A percentile compares a stretch with the other conserved stretches of the same genome.
phyloP scores from a whole-genome alignment of 1,140 invertebrate species.

The Drosophila ficusphila region DNA sequence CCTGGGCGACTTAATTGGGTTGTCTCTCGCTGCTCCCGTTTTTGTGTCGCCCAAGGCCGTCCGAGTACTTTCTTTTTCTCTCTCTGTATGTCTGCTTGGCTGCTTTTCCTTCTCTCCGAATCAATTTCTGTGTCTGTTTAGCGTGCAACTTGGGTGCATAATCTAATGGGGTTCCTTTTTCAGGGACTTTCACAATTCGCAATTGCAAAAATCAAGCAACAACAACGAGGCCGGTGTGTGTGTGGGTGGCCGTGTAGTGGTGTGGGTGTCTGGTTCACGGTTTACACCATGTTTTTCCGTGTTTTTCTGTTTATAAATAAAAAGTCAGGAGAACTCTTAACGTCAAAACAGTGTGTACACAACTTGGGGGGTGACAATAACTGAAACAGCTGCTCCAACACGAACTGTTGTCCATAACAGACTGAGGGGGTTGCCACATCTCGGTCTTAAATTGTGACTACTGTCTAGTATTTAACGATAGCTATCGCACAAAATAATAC shows the following conservation, averaged over 20 bases:
- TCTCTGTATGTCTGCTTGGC: conserved; percentile 25
- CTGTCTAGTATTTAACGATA: neutral
- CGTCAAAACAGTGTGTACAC: conserved; percentile 47
- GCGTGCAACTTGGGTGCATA: conserved; percentile 39
- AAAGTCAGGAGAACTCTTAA: conserved; percentile 34
- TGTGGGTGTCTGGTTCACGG: conserved; percentile 29
- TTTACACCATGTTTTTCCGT: conserved; percentile 36
- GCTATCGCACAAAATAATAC: neutral
- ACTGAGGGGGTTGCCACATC: conserved; percentile 5
- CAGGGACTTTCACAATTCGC: conserved; percentile 5
- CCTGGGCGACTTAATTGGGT: conserved; percentile 48
- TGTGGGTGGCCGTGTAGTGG: conserved; percentile 9
- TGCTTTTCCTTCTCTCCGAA: conserved; percentile 30
- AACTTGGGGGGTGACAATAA: conserved; percentile 23
- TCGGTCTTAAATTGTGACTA: neutral
- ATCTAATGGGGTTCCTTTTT: conserved; percentile 9
- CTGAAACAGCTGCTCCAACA: conserved; percentile 34
- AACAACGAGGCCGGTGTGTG: conserved; percentile 6
- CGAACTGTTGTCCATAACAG: conserved; percentile 8
- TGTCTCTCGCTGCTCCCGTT: conserved; percentile 34
- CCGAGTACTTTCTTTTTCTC: conserved; percentile 66
- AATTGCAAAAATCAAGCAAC: conserved; percentile 7
- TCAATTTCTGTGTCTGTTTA: conserved; percentile 51
- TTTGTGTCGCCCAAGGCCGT: conserved; percentile 53
- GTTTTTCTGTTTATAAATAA: conserved; percentile 54